These are phyloP conservation scores for Enteromius thamalakanensis DNA, from an alignment of 2,797 vertebrate species.

Conservation along the genomic window DNA sequence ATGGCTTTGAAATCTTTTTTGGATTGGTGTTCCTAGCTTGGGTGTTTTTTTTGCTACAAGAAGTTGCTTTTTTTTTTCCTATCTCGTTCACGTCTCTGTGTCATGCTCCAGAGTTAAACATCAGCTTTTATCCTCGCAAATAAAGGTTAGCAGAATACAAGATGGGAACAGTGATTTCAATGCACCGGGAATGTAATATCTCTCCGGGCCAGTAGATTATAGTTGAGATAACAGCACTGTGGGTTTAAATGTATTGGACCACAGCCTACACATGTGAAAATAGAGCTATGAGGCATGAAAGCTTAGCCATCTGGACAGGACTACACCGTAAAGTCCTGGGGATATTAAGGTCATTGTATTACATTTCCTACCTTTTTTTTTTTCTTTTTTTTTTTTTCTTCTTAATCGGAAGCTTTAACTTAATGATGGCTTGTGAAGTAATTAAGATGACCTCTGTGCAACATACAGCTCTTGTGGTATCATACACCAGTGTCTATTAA, in stretches of 20 bases:
- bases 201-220: constrained; percentile 54
- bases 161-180: constrained; percentile 28
- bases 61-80: not conserved
- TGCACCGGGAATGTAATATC: constrained; percentile 46
- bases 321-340: constrained; percentile 12
- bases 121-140: not conserved
- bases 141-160: constrained; percentile 23
- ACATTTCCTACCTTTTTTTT: not conserved
- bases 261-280: constrained; percentile 56
- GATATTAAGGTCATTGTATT: constrained; percentile 50
- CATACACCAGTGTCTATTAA: not conserved
- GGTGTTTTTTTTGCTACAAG: not conserved
- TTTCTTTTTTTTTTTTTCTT: not conserved
- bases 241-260: constrained; percentile 54
- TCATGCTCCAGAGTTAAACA: not conserved
- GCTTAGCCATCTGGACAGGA: constrained; percentile 61
- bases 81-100: no score
- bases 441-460: constrained; percentile 52
- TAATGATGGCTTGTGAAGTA: constrained; percentile 50
- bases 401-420: constrained; percentile 47
- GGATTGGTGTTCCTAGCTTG: not conserved
- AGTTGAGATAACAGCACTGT: constrained; percentile 6
- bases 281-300: constrained; percentile 47
- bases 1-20: not conserved
- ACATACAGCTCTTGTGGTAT: constrained; percentile 13